Evolutionary conservation across 2,888 invertebrate species (phyloP).

Genomic region (Laspeyria flexula): DNA sequence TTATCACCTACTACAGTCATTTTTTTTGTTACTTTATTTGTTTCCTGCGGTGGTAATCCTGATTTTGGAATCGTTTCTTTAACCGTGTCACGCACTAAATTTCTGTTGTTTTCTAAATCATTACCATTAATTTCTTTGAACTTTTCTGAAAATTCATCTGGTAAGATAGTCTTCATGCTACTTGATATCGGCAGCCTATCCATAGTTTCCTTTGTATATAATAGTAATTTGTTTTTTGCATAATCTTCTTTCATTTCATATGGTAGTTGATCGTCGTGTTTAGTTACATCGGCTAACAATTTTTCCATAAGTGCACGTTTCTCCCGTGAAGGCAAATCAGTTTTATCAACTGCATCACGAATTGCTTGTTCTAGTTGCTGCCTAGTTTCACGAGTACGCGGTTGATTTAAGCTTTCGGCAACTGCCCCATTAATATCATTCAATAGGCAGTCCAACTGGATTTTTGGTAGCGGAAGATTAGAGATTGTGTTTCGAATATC

Average conservation of each 20-base stretch:
- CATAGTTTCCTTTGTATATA: constrained; percentile 1
- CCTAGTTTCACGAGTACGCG: not conserved
- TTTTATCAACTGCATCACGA: not conserved
- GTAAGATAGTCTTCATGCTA: not conserved
- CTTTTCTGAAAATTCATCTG: not conserved
- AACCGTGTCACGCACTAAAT: not conserved
- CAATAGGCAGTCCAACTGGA: not conserved
- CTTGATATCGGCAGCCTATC: not conserved
- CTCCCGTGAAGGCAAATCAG: not conserved
- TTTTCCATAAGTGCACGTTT: not conserved
- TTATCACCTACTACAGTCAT: constrained; percentile 1
- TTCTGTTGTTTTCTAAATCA: constrained; percentile 1
- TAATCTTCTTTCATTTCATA: constrained; percentile 3
- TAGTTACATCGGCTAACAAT: not conserved
- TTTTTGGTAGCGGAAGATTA: constrained; percentile 1
- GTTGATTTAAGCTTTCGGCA: constrained; percentile 7
- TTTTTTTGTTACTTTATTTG: not conserved
- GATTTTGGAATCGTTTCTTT: not conserved
- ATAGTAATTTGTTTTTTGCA: constrained; percentile 5
- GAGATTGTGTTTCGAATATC: not conserved
- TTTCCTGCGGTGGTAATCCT: constrained; percentile 3
- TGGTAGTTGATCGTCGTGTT: constrained; percentile 1
- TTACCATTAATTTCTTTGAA: not conserved
- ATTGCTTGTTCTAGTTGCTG: not conserved
- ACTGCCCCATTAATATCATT: not conserved